Evolutionary conservation across 2,113 vertebrate genomes (phyloP).

Genomic region (Neolamprologus sp.): DNA sequence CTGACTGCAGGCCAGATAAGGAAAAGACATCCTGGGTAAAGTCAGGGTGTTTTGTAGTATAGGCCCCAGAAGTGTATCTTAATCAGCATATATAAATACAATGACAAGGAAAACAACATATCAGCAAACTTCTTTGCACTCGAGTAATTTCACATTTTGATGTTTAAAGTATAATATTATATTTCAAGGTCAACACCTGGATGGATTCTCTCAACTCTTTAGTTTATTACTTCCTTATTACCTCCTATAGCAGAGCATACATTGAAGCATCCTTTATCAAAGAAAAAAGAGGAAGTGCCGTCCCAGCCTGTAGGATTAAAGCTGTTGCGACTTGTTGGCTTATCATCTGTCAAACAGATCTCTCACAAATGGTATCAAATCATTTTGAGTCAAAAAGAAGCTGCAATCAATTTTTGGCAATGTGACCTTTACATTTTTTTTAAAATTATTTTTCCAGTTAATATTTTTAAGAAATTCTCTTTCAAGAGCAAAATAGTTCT

Average conservation of each 20-base stretch:
- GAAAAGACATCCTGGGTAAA: not conserved
- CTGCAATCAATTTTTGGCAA: not conserved
- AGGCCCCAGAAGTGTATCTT: not conserved
- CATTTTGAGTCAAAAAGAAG: not conserved
- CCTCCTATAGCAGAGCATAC: not conserved
- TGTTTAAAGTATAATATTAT: not conserved
- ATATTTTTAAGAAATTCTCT: not conserved
- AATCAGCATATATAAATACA: not conserved
- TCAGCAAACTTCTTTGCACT: not conserved
- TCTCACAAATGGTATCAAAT: not conserved
- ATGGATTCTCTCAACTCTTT: not conserved
- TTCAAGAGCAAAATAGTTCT: not conserved
- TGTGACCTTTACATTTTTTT: not conserved
- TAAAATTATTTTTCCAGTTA: accelerated
- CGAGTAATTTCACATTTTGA: not conserved
- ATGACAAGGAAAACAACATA: not conserved
- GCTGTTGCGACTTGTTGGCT: not conserved
- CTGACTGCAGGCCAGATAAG: not conserved
- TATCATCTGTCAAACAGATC: not conserved
- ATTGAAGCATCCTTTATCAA: not conserved
- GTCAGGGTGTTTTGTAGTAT: accelerated
- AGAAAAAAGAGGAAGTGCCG: not conserved
- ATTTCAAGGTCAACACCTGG: not conserved
- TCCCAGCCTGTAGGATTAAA: not conserved
- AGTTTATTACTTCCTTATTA: not conserved